phyloP scores from a whole-genome alignment of 2,797 vertebrate genomes.

The Lepidocolaptes lacrymiger region DNA sequence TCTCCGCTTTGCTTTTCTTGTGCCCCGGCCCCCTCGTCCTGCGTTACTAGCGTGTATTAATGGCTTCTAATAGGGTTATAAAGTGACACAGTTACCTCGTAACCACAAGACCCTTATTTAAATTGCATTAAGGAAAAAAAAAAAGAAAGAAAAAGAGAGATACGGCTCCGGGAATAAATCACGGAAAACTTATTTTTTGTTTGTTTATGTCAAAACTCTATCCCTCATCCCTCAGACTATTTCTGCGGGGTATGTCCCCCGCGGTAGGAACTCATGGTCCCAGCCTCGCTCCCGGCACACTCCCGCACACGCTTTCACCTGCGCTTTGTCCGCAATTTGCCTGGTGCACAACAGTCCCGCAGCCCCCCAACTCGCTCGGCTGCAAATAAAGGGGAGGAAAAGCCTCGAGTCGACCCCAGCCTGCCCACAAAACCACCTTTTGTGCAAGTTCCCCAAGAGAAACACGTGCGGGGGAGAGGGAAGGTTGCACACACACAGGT shows the following conservation, averaged over 20 bases:
- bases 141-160: background rate
- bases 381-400: background rate
- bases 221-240: background rate
- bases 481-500: background rate
- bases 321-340: background rate
- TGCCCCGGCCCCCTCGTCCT: background rate
- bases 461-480: background rate
- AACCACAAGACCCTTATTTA: background rate
- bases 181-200: background rate
- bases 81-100: slow-evolving; percentile 22
- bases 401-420: background rate
- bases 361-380: background rate
- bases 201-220: background rate
- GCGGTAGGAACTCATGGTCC: background rate
- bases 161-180: background rate
- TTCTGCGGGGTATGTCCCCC: background rate
- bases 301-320: background rate
- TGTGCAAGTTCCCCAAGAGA: background rate
- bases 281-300: background rate
- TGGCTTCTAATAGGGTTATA: slow-evolving; percentile 73
- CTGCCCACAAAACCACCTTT: background rate
- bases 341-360: background rate
- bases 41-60: slow-evolving; percentile 44
- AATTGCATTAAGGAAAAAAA: background rate
- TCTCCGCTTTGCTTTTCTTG: background rate